A percentile compares a stretch with the other conserved stretches of the same genome.
phyloP scores from a whole-genome alignment of 2,113 vertebrate species.

The Bathybates hornii region DNA sequence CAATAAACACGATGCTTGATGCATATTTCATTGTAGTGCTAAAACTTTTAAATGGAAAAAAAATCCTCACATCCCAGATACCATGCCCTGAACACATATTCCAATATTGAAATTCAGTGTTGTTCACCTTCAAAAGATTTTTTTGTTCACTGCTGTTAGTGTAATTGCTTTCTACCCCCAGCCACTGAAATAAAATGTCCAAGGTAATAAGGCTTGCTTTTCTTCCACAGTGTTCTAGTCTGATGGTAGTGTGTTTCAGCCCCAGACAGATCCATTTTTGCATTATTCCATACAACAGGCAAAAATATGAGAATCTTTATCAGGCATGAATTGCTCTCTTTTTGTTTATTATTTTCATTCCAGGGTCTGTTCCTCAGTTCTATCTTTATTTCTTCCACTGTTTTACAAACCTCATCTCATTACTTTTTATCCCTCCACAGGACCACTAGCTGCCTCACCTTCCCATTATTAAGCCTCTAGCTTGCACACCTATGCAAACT shows the following conservation, averaged over 20 bases:
- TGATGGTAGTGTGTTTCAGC: not conserved
- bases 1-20: not conserved
- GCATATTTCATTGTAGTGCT: not conserved
- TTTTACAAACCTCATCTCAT: constrained; percentile 29
- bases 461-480: constrained; percentile 26
- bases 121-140: constrained; percentile 43
- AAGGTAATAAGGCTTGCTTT: constrained; percentile 20
- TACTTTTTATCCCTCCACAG: constrained; percentile 29
- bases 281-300: constrained; percentile 6
- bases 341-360: constrained; percentile 30
- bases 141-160: constrained; percentile 37
- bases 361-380: not conserved
- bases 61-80: not conserved
- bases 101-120: constrained; percentile 25
- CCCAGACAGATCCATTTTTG: constrained; percentile 5
- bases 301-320: constrained; percentile 11
- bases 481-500: constrained; percentile 34
- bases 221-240: not conserved
- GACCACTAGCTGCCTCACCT: constrained; percentile 15
- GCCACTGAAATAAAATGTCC: constrained; percentile 29
- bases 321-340: constrained; percentile 13
- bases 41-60: not conserved
- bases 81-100: not conserved
- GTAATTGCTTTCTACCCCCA: constrained; percentile 42
- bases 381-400: not conserved